These are phyloP conservation scores for Acanthoscelides obtectus DNA, from an alignment of 2,888 invertebrate species.

Conservation along the genomic window DNA sequence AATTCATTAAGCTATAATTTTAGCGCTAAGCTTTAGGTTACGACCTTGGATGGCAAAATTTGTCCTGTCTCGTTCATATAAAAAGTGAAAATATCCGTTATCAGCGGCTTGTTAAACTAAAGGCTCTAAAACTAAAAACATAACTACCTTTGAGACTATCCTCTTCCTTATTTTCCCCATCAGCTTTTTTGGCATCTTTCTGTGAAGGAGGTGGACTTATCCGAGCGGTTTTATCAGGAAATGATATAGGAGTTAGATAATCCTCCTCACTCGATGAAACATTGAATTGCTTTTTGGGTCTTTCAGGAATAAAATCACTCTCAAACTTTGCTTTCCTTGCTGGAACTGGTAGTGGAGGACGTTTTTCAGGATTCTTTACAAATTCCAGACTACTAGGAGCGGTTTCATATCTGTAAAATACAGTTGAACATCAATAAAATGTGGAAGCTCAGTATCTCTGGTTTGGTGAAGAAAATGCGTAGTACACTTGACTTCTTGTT, in stretches of 20 bases:
- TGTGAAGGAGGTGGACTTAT: constrained; percentile 53
- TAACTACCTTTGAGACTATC: neutral
- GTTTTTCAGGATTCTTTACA: constrained; percentile 36
- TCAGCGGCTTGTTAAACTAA: too few relatives aligned
- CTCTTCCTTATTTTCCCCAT: neutral
- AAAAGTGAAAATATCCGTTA: too few relatives aligned
- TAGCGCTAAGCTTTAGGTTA: too few relatives aligned
- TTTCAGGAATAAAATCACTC: constrained; percentile 44
- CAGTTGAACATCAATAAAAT: too few relatives aligned
- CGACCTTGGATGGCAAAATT: too few relatives aligned
- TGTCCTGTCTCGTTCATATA: too few relatives aligned
- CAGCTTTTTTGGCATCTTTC: constrained; percentile 13
- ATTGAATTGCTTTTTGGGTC: constrained; percentile 40
- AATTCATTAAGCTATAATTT: too few relatives aligned
- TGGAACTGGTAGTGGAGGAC: constrained; percentile 60
- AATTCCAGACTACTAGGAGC: constrained; percentile 33
- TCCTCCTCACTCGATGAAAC: constrained; percentile 52
- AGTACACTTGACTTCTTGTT: too few relatives aligned
- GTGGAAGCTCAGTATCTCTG: too few relatives aligned
- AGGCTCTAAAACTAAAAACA: too few relatives aligned
- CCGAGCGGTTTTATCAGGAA: constrained; percentile 35
- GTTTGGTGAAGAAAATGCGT: too few relatives aligned
- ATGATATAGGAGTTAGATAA: constrained; percentile 60
- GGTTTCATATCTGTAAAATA: constrained; percentile 32
- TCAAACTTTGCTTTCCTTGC: constrained; percentile 52